These are phyloP conservation scores for Galleria mellonella DNA, from an alignment of 1,140 invertebrate genomes.

Conservation along the genomic window DNA sequence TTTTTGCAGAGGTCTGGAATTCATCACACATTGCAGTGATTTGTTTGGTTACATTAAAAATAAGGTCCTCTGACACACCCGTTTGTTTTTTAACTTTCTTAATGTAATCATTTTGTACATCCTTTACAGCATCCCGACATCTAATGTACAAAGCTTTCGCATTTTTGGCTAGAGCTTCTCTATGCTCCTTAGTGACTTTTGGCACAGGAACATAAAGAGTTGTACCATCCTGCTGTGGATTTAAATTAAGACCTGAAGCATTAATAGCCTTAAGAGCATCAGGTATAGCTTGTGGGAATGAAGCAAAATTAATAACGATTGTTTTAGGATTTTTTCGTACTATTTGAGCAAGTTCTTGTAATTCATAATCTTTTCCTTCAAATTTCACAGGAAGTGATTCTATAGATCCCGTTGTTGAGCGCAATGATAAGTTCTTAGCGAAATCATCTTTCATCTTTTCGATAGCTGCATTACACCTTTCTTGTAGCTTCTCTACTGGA, in stretches of 20 bases:
- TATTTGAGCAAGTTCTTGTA: slow-evolving; percentile 94
- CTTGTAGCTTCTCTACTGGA: slow-evolving; percentile 80
- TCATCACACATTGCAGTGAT: slow-evolving; percentile 79
- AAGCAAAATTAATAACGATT: slow-evolving; percentile 86
- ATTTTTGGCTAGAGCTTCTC: slow-evolving; percentile 90
- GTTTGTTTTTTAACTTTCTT: slow-evolving; percentile 81
- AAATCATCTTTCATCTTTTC: slow-evolving; percentile 86
- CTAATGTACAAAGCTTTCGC: slow-evolving; percentile 89
- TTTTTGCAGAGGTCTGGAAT: slow-evolving; percentile 80
- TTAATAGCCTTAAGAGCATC: slow-evolving; percentile 83
- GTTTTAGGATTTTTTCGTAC: slow-evolving; percentile 90
- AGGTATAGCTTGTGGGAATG: slow-evolving; percentile 89
- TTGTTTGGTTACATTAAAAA: slow-evolving; percentile 80
- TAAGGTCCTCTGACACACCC: slow-evolving; percentile 79
- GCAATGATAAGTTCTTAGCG: slow-evolving; percentile 83
- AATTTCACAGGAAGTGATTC: slow-evolving; percentile 84
- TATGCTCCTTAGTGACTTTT: slow-evolving; percentile 93
- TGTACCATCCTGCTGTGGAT: slow-evolving; percentile 96
- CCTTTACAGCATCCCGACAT: slow-evolving; percentile 85
- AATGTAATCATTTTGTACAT: slow-evolving; percentile 84
- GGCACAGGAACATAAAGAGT: slow-evolving; percentile 91
- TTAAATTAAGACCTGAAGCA: slow-evolving; percentile 91
- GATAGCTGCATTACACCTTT: slow-evolving; percentile 78
- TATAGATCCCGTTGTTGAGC: slow-evolving; percentile 84
- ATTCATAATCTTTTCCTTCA: slow-evolving; percentile 86